Base-by-base conservation (phyloP, 2,797 vertebrate species). In the Glyptemys insculpta region DNA sequence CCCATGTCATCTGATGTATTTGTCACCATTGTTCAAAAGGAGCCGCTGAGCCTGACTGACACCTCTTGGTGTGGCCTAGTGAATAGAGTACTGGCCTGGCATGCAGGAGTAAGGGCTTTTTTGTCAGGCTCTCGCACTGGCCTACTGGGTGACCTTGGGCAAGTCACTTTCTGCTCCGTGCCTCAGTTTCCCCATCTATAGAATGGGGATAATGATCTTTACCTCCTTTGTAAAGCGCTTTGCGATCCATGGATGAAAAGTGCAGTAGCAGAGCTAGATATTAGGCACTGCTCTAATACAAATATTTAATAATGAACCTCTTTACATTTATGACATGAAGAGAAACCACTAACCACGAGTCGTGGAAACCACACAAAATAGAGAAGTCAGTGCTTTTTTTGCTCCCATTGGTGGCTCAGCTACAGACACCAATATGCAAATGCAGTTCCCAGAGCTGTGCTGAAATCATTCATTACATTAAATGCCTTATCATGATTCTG, bases 1-100 rank as follows among this genome's bases (percentile, higher is more conserved):
- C 81, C 68, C 74, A 54, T 49, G 52, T 44, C 1, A 68, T 23
- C 56, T 10, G 8, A 72, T 79, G 74, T 41, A 53, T 18, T 49
- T 15, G 9, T 53, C 44, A 47, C 57, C 10, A 0, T 50, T 52
- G 82, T 74, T 91, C 84, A 19, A n/a, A 4, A 0, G 37, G 47
- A 50, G 12, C 78, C 50, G 6, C 0, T 5, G 21, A 91, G 12
- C 47, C 5, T 18, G n/a, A 68, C 31, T 31, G 16, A 65, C 62
- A 65, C n/a, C 34, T 37, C 18, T 68, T 6, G 65, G 65, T 11
- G n/a, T 37, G 18, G n/a, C 18, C 65, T 68, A 37, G 18, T 37
- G 65, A 68, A 68, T 19, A 68, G 62, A 21, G 34, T 68, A n/a
- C 31, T n/a, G 18, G n/a, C 37, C n/a, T 21, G 2, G n/a, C 18